A percentile compares a stretch with the other conserved stretches of the same genome.
These are phyloP conservation scores for Pollenia labialis DNA, from an alignment of 2,888 invertebrate species.

Conservation along the genomic window DNA sequence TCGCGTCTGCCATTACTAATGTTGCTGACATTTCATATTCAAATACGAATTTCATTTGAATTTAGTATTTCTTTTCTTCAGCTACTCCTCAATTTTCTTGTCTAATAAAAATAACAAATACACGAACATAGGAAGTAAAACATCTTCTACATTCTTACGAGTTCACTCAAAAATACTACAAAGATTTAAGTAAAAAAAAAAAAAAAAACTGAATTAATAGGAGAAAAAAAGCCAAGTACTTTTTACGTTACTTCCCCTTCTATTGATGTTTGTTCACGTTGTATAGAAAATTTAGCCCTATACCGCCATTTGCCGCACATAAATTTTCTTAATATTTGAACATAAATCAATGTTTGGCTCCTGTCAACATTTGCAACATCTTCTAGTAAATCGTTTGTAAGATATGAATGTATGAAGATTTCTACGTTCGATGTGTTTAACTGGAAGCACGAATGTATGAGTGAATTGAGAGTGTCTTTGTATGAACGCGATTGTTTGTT, in stretches of 20 bases:
- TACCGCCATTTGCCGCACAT: slow-evolving; percentile 77
- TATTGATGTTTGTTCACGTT: slow-evolving; percentile 21
- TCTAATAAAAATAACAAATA: slow-evolving; percentile 42
- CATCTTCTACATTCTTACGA: slow-evolving; percentile 41
- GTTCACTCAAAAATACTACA: slow-evolving; percentile 45
- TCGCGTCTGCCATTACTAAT: slow-evolving; percentile 74
- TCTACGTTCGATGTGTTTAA: slow-evolving; percentile 3
- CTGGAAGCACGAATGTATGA: slow-evolving; percentile 17
- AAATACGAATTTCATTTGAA: slow-evolving; percentile 75
- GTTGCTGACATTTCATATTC: slow-evolving; percentile 82
- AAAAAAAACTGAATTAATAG: too few species aligned
- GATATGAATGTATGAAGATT: slow-evolving; percentile 56
- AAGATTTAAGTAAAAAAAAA: background rate
- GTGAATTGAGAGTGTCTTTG: background rate
- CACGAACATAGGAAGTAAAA: slow-evolving; percentile 22
- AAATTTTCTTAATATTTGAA: slow-evolving; percentile 79
- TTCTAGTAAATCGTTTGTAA: slow-evolving; percentile 71
- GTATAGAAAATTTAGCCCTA: slow-evolving; percentile 40
- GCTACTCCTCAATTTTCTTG: background rate
- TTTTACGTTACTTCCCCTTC: slow-evolving; percentile 3
- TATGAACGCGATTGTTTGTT: slow-evolving; percentile 30
- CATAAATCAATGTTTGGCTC: slow-evolving; percentile 82
- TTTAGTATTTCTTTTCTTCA: slow-evolving; percentile 46
- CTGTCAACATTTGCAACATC: slow-evolving; percentile 76
- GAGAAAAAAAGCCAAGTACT: slow-evolving; percentile 12